These are phyloP conservation scores for Luperina nickerlii DNA, from an alignment of 2,888 invertebrate species.

Conservation along the genomic window DNA sequence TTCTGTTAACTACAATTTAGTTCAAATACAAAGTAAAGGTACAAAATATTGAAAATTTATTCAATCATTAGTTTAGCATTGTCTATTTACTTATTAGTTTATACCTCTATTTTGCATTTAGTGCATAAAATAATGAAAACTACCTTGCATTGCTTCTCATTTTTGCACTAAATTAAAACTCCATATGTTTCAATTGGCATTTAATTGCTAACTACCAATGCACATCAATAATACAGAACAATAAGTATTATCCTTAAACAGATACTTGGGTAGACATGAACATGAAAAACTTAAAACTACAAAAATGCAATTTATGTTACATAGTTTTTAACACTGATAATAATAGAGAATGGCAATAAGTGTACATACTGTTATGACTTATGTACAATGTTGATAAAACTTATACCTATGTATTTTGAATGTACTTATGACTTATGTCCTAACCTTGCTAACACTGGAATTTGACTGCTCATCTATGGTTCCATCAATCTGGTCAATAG, in stretches of 20 bases:
- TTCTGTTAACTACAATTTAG: conserved; percentile 16
- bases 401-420: conserved; percentile 29
- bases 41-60: neutral
- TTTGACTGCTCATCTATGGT: conserved; percentile 71
- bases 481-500: conserved; percentile 60
- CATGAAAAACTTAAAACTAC: conserved; percentile 40
- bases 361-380: conserved; percentile 40
- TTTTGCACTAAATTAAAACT: conserved; percentile 65
- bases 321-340: conserved; percentile 25
- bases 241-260: conserved; percentile 39
- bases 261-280: conserved; percentile 44
- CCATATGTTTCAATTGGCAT: conserved; percentile 58
- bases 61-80: neutral
- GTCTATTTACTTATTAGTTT: neutral
- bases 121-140: conserved; percentile 35
- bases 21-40: conserved; percentile 51
- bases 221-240: conserved; percentile 46
- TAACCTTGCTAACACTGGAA: conserved; percentile 84
- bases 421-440: conserved; percentile 70
- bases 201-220: conserved; percentile 59
- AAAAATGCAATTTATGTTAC: conserved; percentile 42
- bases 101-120: conserved; percentile 43
- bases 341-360: conserved; percentile 27
- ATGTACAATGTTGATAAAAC: conserved; percentile 29
- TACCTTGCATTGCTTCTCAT: conserved; percentile 44